These are phyloP conservation scores for Cervus canadensis DNA, from an alignment of 2,113 vertebrate species.

Conservation along the genomic window DNA sequence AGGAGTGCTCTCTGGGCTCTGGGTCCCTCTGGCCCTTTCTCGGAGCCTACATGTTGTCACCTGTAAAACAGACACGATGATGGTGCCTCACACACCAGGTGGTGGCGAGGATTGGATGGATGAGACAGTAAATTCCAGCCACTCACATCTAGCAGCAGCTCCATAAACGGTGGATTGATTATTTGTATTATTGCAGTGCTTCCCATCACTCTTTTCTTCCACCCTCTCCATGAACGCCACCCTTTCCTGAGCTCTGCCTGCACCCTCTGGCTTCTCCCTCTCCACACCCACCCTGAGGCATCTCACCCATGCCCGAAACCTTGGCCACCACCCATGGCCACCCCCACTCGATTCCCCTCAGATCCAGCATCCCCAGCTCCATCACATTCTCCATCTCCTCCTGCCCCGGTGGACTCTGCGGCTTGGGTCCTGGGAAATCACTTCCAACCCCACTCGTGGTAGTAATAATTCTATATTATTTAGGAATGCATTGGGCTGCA, in stretches of 20 bases:
- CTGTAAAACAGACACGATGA: background rate
- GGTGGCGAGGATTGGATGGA: rapidly evolving
- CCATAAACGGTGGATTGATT: rapidly evolving
- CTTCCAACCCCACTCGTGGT: background rate
- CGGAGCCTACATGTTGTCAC: background rate
- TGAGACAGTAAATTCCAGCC: rapidly evolving
- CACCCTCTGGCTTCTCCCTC: rapidly evolving
- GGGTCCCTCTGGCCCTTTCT: background rate
- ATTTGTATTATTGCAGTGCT: rapidly evolving
- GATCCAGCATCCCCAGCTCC: background rate
- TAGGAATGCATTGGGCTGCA: background rate
- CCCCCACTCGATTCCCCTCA: rapidly evolving
- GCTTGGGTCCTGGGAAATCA: background rate
- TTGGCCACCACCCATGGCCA: background rate
- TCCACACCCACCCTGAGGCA: background rate
- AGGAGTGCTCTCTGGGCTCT: background rate
- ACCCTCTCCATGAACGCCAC: rapidly evolving
- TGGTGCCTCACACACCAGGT: rapidly evolving
- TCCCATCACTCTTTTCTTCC: too few species aligned
- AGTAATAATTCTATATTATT: too few species aligned
- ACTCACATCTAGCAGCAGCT: rapidly evolving
- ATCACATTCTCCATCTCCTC: rapidly evolving
- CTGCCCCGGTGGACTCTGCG: background rate
- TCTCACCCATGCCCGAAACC: rapidly evolving
- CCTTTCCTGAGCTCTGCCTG: background rate